phyloP scores from a whole-genome alignment of 2,797 vertebrate species.

The Enteromius paludinosus region DNA sequence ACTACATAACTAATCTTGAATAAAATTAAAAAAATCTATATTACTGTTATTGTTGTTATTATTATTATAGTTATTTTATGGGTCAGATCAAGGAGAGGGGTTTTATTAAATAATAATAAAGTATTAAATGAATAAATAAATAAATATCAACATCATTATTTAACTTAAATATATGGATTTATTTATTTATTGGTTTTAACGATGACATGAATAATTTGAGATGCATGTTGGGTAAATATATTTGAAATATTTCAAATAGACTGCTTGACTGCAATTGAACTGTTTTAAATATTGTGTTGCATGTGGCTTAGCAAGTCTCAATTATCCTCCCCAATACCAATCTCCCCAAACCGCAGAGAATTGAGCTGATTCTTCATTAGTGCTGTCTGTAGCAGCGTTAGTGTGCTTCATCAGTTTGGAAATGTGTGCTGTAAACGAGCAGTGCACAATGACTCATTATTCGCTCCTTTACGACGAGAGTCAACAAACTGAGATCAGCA shows the following conservation, averaged over 20 bases:
- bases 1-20: no score
- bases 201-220: neutral
- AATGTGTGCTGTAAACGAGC: neutral
- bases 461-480: neutral
- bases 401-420: neutral
- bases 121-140: neutral
- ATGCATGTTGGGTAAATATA: neutral
- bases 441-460: slow-evolving; percentile 6
- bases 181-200: neutral
- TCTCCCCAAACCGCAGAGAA: neutral
- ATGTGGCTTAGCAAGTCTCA: slow-evolving; percentile 26
- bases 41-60: no score
- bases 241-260: neutral
- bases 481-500: slow-evolving; percentile 8
- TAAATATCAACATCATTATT: neutral
- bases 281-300: neutral
- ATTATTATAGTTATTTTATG: neutral
- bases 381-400: neutral
- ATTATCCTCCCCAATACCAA: neutral
- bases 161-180: neutral
- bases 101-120: neutral
- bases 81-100: neutral
- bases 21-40: no score
- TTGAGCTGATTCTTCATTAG: slow-evolving; percentile 16
- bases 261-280: neutral